These are phyloP conservation scores for Tubulanus polymorphus DNA, from an alignment of 2,888 invertebrate genomes.

Conservation along the genomic window DNA sequence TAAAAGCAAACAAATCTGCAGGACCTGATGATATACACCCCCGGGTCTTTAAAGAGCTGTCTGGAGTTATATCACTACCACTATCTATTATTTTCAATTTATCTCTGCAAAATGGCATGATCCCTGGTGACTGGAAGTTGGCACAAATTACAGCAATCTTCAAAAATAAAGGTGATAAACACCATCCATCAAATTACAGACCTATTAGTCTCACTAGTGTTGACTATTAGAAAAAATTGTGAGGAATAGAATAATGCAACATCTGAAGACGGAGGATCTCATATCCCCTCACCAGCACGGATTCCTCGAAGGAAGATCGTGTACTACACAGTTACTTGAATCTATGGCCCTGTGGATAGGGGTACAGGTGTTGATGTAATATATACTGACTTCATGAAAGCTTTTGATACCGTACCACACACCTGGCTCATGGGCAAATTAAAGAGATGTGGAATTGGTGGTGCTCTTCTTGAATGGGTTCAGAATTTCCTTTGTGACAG, in stretches of 20 bases:
- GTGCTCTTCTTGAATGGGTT: constrained; percentile 5
- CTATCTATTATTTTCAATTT: constrained; percentile 2
- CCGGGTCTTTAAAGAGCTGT: background rate
- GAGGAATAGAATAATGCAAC: no score
- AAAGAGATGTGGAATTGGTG: constrained; percentile 6
- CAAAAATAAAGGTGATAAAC: constrained; percentile 4
- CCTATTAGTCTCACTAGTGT: no score
- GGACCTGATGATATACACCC: constrained; percentile 6
- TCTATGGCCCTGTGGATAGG: no score
- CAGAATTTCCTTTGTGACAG: constrained; percentile 1
- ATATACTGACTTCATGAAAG: constrained; percentile 13
- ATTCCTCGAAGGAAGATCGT: no score
- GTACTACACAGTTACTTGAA: no score
- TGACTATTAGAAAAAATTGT: no score
- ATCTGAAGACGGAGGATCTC: no score
- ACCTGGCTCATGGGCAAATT: constrained; percentile 8
- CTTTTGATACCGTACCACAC: constrained; percentile 15
- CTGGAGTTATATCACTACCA: background rate
- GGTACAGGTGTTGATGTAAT: background rate
- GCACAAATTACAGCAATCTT: constrained; percentile 4
- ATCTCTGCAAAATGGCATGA: background rate
- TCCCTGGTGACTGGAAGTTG: constrained; percentile 10
- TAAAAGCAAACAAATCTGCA: background rate
- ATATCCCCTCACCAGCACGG: no score
- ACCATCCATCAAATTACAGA: no score